Evolutionary conservation across 2,113 vertebrate species (phyloP), one percentile per base, ranked within the genome.

Genomic region (Corythornis vintsioides): DNA sequence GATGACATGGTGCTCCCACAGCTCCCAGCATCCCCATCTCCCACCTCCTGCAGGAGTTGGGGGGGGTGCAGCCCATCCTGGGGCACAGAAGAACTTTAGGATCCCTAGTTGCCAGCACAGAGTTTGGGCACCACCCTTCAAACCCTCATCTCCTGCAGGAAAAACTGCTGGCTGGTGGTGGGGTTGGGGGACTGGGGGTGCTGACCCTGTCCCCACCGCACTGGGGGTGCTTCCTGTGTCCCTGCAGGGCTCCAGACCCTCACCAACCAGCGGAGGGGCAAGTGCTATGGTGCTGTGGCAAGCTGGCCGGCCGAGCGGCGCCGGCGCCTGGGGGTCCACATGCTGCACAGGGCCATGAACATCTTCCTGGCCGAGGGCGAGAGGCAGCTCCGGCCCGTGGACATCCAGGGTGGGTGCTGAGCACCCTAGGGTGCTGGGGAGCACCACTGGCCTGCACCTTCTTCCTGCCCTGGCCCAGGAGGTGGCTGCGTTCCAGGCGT

Each of bases 321-420:
- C 13, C 96, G 96, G 52, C 93, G 97, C 50, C 94, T 99, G 31
- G 99, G 99, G 0, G 97, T 98, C 25, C 98, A 98, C 67, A 94
- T 99, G 94, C 94, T 99, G 13, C 97, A 98, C 94, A 88, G 98
- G 0, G 98, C 98, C 61, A 98, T 99, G 97, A 97, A 98, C 77
- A 98, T 99, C 95, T 99, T 99, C 85, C 95, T 99, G 96, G 98
- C 98, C 0, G 99, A 99, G 93, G 99, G 98, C 2, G 98, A 99
- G 83, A 89, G 98, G 63, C 98, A 99, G 94, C 98, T 99, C 52
- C 90, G 98, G 21, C 98, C 99, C 0, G 92, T 94, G 3, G 98
- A 99, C 84, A 98, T 99, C 90, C 95, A 95, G 47, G 85, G 72
- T 0, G 83, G 96, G 26, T 90, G 90, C 91, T 98, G 96, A 97